These are phyloP conservation scores for Eristalis intricaria DNA, from an alignment of 2,888 invertebrate species.

Conservation along the genomic window DNA sequence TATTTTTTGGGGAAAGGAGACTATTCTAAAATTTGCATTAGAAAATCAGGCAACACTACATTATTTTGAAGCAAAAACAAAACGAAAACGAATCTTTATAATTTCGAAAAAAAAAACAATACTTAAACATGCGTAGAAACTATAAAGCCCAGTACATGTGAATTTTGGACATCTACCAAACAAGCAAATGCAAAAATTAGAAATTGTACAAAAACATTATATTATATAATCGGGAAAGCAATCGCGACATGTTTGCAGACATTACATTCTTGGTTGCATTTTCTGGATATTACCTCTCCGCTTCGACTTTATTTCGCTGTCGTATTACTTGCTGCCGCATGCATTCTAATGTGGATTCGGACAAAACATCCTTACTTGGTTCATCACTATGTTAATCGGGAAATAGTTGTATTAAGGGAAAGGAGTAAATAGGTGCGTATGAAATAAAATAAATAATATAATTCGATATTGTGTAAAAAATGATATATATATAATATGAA, in stretches of 20 bases:
- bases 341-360: constrained; percentile 90
- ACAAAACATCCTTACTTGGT: constrained; percentile 85
- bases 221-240: constrained; percentile 31
- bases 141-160: not conserved
- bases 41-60: not conserved
- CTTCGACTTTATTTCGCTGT: constrained; percentile 90
- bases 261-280: constrained; percentile 31
- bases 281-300: constrained; percentile 86
- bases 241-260: constrained; percentile 44
- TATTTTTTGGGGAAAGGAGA: not conserved
- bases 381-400: constrained; percentile 75
- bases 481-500: constrained; percentile 1
- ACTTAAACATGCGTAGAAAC: not conserved
- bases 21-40: not conserved
- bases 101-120: not conserved
- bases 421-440: constrained; percentile 48
- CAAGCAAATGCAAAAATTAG: constrained; percentile 58
- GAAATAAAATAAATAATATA: constrained; percentile 38
- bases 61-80: not conserved
- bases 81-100: not conserved
- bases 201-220: constrained; percentile 66
- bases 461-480: constrained; percentile 22
- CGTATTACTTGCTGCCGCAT: constrained; percentile 90
- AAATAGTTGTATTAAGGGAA: constrained; percentile 45
- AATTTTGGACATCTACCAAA: constrained; percentile 44